These are phyloP conservation scores for Ivindomyrus marchei DNA, from an alignment of 2,113 vertebrate species.

Conservation along the genomic window DNA sequence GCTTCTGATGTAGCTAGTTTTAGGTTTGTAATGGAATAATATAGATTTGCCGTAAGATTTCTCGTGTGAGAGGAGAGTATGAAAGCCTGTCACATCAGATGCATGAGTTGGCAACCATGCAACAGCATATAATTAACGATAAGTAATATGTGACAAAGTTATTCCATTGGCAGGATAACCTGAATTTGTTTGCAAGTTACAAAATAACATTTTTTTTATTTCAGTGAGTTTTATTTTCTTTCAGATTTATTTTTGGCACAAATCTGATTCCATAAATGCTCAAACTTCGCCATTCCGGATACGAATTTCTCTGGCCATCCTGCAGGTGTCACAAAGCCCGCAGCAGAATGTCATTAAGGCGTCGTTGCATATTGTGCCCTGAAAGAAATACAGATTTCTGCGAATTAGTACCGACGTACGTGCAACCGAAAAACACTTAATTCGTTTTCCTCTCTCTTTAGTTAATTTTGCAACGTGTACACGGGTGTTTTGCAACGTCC, in stretches of 20 bases:
- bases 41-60: too few relatives aligned
- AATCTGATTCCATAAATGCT: too few relatives aligned
- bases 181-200: too few relatives aligned
- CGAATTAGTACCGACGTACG: slow-evolving; percentile 15
- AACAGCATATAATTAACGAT: neutral
- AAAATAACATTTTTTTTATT: too few relatives aligned
- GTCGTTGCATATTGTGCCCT: slow-evolving; percentile 69
- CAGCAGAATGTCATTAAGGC: slow-evolving; percentile 61
- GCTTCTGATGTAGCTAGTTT: too few relatives aligned
- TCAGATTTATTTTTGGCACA: too few relatives aligned
- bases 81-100: too few relatives aligned
- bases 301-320: slow-evolving; percentile 71
- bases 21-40: too few relatives aligned
- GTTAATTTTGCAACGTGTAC: neutral
- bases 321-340: slow-evolving; percentile 59
- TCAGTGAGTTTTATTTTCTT: too few relatives aligned
- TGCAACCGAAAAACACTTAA: slow-evolving; percentile 5
- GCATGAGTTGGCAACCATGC: too few relatives aligned
- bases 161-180: neutral
- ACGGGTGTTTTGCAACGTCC: neutral
- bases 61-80: too few relatives aligned
- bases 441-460: neutral
- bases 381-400: slow-evolving; percentile 18
- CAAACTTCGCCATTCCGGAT: slow-evolving; percentile 59
- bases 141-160: neutral